Conservation (phyloP, 2,888 invertebrate species). For the Didymodactylos carnosus region DNA sequence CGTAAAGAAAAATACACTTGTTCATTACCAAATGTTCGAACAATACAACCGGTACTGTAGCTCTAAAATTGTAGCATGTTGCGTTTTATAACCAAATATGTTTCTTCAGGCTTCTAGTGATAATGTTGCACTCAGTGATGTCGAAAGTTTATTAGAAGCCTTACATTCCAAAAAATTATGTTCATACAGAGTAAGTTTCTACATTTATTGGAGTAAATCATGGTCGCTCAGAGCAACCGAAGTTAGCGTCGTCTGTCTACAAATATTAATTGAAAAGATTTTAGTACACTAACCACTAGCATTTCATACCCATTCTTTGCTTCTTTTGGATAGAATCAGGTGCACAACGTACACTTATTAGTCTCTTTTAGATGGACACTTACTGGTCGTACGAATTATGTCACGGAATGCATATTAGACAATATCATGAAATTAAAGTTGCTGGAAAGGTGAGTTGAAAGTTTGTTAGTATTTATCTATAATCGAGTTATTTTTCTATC, state of each 20-base stretch:
- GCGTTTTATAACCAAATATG: background rate
- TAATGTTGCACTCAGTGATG: background rate
- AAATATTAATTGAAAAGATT: background rate
- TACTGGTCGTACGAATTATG: conserved; percentile 15
- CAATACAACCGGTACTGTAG: background rate
- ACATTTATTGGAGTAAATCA: too few species aligned
- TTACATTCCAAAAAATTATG: background rate
- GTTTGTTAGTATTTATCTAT: background rate
- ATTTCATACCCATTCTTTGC: too few species aligned
- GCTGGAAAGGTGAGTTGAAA: background rate
- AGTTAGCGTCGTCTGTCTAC: too few species aligned
- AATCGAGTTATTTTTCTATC: background rate
- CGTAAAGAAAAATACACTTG: background rate
- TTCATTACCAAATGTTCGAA: background rate
- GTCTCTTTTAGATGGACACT: conserved; percentile 7
- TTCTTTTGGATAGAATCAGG: too few species aligned
- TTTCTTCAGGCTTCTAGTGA: background rate
- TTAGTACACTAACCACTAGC: too few species aligned
- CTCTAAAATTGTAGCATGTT: background rate
- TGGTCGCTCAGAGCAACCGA: too few species aligned
- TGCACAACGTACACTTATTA: too few species aligned
- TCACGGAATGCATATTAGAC: conserved; percentile 10
- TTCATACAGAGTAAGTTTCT: background rate
- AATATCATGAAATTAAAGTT: conserved; percentile 13
- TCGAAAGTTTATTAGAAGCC: background rate